Evolutionary conservation across 2,113 vertebrate genomes (phyloP).

Genomic region (Clarias magur): DNA sequence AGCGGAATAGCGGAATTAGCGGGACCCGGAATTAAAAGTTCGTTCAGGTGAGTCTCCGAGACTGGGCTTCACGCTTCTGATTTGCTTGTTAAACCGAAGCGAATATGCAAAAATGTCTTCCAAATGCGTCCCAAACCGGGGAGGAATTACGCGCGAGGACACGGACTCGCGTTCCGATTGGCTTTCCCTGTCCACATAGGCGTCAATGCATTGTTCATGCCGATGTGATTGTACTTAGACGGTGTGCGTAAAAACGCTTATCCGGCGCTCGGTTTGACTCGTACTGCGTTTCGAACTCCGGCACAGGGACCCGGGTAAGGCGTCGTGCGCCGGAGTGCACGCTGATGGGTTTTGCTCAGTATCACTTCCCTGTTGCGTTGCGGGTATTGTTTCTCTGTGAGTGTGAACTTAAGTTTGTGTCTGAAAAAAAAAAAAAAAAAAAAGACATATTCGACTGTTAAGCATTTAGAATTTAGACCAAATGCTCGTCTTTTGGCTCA

Average conservation of each 20-base stretch:
- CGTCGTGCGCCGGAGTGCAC: neutral
- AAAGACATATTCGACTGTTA: neutral
- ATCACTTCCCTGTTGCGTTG: conserved; percentile 2
- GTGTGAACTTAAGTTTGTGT: neutral
- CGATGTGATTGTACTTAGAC: rapidly evolving
- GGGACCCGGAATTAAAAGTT: neutral
- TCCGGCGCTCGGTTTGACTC: no score
- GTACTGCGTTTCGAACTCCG: neutral
- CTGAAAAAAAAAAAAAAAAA: neutral
- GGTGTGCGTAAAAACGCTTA: neutral
- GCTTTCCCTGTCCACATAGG: neutral
- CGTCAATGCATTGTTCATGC: neutral
- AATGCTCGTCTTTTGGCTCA: neutral
- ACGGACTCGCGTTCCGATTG: neutral
- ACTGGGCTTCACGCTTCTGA: neutral
- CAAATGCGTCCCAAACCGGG: neutral
- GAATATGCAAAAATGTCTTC: neutral
- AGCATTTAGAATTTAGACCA: neutral
- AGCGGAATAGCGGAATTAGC: neutral
- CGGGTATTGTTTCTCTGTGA: neutral
- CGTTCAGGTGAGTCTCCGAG: conserved; percentile 21
- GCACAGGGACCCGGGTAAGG: neutral
- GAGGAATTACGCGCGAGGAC: neutral
- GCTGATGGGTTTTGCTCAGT: neutral
- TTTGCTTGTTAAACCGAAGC: neutral